Percentiles rank a stretch among this genome's conserved stretches.
These are phyloP conservation scores for Zoroaster sp. DNA, from an alignment of 53 echinoderm and acorn worm species.

Conservation along the genomic window DNA sequence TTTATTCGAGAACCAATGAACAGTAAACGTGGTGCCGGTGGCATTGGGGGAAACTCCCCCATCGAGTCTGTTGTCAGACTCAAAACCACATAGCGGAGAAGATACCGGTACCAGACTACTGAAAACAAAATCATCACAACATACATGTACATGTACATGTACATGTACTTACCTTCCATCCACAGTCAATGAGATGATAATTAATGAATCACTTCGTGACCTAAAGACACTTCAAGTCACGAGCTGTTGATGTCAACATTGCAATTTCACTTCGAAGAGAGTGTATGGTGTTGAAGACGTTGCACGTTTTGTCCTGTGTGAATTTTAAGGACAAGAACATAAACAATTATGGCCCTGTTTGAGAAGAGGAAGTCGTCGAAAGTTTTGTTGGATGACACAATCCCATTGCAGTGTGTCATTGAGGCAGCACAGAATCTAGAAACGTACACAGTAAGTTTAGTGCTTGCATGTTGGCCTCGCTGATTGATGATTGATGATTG, in stretches of 20 bases:
- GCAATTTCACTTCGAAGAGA: not conserved
- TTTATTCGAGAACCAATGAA: not conserved
- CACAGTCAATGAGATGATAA: too few species aligned
- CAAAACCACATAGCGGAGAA: not conserved
- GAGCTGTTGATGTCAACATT: conserved; percentile 12
- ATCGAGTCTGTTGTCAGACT: conserved; percentile 13
- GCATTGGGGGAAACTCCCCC: conserved; percentile 8
- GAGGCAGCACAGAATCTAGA: conserved; percentile 99
- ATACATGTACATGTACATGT: too few species aligned
- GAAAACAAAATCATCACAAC: too few species aligned
- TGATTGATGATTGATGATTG: too few species aligned
- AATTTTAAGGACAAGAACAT: not conserved
- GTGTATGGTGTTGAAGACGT: not conserved
- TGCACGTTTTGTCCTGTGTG: not conserved
- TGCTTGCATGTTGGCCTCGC: too few species aligned
- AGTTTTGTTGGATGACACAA: conserved; percentile 87
- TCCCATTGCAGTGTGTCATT: conserved; percentile 75
- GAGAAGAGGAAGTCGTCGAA: conserved; percentile 89
- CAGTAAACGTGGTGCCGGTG: not conserved
- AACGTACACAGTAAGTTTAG: conserved; percentile 91
- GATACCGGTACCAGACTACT: not conserved
- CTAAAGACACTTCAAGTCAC: not conserved
- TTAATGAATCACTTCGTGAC: not conserved
- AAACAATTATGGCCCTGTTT: conserved; percentile 84
- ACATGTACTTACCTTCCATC: too few species aligned